Conservation (phyloP, 92 coral and sea anemone species). For the Siderastrea siderea region DNA sequence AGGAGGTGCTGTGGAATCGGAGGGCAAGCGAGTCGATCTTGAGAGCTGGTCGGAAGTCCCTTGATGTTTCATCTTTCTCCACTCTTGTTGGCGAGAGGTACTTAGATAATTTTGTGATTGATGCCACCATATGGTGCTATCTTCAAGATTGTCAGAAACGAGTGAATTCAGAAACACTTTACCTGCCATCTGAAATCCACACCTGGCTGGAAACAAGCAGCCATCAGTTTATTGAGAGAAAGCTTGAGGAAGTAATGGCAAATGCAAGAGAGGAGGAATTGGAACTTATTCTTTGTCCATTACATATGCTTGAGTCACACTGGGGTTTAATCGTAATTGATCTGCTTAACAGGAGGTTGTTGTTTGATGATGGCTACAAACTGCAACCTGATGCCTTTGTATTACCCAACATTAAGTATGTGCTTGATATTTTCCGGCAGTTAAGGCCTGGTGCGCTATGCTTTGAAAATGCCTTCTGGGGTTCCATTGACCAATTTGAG, state of each 20-base stretch:
- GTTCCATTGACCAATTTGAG: constrained; percentile 12
- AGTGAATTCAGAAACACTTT: constrained; percentile 13
- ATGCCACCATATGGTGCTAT: constrained; percentile 31
- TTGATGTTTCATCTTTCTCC: constrained; percentile 52
- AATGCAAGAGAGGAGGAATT: constrained; percentile 11
- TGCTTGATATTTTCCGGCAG: constrained; percentile 48
- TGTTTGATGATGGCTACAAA: constrained; percentile 56
- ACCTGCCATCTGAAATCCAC: constrained; percentile 49
- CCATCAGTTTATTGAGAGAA: constrained; percentile 1
- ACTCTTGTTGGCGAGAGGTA: constrained; percentile 52
- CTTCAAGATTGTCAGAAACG: constrained; percentile 18
- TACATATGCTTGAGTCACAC: constrained; percentile 43
- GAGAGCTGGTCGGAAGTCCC: constrained; percentile 47
- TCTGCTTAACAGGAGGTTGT: constrained; percentile 22
- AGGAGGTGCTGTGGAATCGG: constrained; percentile 40
- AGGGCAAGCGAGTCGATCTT: constrained; percentile 12
- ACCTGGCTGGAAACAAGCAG: constrained; percentile 39
- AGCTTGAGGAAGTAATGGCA: constrained; percentile 17
- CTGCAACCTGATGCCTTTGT: constrained; percentile 21
- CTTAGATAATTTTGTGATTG: constrained; percentile 66
- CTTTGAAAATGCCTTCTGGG: constrained; percentile 44
- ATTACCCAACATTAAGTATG: constrained; percentile 32
- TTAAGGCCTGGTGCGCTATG: constrained; percentile 13
- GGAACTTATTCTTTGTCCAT: constrained; percentile 33
- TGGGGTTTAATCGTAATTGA: constrained; percentile 48